Conservation (phyloP, 2,113 vertebrate genomes). For the Charadrius vociferus region DNA sequence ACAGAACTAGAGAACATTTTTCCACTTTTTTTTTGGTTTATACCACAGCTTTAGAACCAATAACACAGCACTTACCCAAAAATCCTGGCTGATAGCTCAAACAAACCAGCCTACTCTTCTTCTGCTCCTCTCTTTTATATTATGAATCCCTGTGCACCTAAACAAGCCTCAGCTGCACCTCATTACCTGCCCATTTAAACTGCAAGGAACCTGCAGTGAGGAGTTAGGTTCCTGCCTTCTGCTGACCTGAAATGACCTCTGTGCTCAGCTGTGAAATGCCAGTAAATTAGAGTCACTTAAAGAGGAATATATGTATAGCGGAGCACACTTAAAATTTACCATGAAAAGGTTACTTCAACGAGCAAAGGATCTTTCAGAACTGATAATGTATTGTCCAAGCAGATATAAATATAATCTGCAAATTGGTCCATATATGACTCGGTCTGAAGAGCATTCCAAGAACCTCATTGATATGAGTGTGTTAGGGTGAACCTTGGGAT, state of each 20-base stretch:
- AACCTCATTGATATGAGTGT: background rate
- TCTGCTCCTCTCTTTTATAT: background rate
- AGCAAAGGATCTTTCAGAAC: background rate
- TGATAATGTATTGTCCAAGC: background rate
- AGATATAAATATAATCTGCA: background rate
- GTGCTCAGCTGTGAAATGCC: background rate
- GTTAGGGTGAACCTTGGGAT: background rate
- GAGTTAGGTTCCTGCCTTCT: background rate
- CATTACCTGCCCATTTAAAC: background rate
- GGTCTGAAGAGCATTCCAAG: background rate
- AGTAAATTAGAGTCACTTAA: background rate
- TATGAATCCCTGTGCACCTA: background rate
- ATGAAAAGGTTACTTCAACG: background rate
- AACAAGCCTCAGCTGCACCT: background rate
- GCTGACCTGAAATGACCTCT: background rate
- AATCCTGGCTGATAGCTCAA: accelerated
- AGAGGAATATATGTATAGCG: background rate
- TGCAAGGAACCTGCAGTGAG: background rate
- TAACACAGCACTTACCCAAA: background rate
- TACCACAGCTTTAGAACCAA: background rate
- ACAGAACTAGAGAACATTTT: accelerated
- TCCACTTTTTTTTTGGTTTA: too few species aligned
- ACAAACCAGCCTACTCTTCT: accelerated
- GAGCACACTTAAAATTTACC: background rate
- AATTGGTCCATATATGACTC: background rate